phyloP scores from a whole-genome alignment of 1,140 invertebrate species.

The Cydia strobilella region DNA sequence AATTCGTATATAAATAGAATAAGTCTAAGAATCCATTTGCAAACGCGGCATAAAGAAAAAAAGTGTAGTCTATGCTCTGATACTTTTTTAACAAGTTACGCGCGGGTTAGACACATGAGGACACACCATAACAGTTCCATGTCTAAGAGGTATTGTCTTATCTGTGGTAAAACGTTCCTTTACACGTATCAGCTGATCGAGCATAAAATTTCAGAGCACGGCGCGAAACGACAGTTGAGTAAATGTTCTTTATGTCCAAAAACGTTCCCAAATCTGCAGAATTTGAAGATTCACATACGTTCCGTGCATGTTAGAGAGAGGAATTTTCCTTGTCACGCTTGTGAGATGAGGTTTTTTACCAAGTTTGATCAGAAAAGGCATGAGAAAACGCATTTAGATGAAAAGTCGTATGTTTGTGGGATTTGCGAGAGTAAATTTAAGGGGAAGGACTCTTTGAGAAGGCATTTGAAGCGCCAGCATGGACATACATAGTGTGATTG shows the following conservation, averaged over 20 bases:
- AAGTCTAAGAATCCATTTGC: slow-evolving; percentile 44
- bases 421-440: slow-evolving; percentile 51
- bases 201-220: slow-evolving; percentile 52
- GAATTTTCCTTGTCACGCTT: slow-evolving; percentile 42
- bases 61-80: slow-evolving; percentile 46
- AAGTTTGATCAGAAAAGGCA: slow-evolving; percentile 46
- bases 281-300: slow-evolving; percentile 43
- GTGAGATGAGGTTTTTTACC: slow-evolving; percentile 51
- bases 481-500: neutral
- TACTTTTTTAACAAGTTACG: slow-evolving; percentile 40
- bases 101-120: slow-evolving; percentile 44
- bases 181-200: slow-evolving; percentile 48
- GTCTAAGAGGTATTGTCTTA: slow-evolving; percentile 44
- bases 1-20: slow-evolving; percentile 45
- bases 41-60: slow-evolving; percentile 42
- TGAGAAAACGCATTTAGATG: slow-evolving; percentile 47
- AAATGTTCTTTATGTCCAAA: slow-evolving; percentile 43
- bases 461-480: slow-evolving; percentile 50
- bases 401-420: slow-evolving; percentile 44
- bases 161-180: slow-evolving; percentile 47
- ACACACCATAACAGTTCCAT: slow-evolving; percentile 38
- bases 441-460: slow-evolving; percentile 49
- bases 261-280: slow-evolving; percentile 34
- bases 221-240: slow-evolving; percentile 36
- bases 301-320: slow-evolving; percentile 49